Evolutionary conservation across 1,140 invertebrate genomes (phyloP), one percentile per base, ranked within the genome.

Genomic region (Brachionus paranguensis): DNA sequence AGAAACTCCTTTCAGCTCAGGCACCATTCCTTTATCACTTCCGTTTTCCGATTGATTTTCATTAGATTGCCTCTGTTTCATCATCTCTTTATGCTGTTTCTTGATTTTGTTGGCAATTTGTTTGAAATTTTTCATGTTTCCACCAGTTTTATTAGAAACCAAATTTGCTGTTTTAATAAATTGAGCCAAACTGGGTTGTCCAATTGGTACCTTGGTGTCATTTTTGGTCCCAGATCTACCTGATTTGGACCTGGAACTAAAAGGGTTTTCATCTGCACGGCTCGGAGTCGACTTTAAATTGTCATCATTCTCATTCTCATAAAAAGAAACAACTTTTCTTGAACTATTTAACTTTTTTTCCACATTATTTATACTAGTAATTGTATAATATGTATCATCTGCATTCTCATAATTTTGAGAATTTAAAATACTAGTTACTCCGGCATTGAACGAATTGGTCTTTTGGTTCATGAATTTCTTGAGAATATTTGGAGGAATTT

Each of bases 341-440:
- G 27, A n/a, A 4, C 70, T 43, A 50, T 76, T 76, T 14, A 50
- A 27, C 24, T 76, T 76, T 27, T 20, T 76, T 5, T 76, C 45
- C 24, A 24, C 29, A 53, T 45, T 50, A 10, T 47, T 47, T 27
- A 76, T 50, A 6, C 72, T 76, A 24, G 72, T 76, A 5, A 76
- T 76, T 7, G 72, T 50, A 50, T 76, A 76, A 14, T 50, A 76
- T 4, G 72, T 76, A 50, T 76, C 45, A 76, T 76, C 72, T 27
- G 10, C 8, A 20, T 37, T n/a, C 17, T 68, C 65, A 33, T 68
- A 12, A 11, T 14, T 8, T 72, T 72, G 68, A 41, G 11, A 37
- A 72, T 72, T 37, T 20, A 72, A 12, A 43, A 72, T 12, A 72
- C 37, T 43, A 14, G 68, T 72, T 76, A 50, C 12, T 20, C 72